Evolutionary conservation across 2,888 invertebrate genomes (phyloP).

Genomic region (Sinhomidia bicolor): DNA sequence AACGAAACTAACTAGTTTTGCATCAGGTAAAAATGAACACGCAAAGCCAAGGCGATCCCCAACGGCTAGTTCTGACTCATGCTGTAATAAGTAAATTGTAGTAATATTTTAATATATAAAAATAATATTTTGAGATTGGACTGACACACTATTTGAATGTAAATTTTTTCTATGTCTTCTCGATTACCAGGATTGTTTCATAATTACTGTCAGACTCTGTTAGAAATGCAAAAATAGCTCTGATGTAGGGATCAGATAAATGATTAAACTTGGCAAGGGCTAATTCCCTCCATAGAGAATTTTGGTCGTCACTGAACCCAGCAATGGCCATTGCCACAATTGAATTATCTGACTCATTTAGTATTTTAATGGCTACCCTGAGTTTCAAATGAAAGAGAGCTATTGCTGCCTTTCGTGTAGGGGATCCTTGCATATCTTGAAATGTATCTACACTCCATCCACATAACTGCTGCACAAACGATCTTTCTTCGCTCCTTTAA

Average conservation of each 20-base stretch:
- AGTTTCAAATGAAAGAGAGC: conserved; percentile 95
- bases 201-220: conserved; percentile 90
- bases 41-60: conserved; percentile 96
- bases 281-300: conserved; percentile 90
- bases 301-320: conserved; percentile 92
- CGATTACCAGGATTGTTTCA: conserved; percentile 87
- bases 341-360: conserved; percentile 84
- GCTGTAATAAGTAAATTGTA: conserved; percentile 84
- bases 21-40: conserved; percentile 91
- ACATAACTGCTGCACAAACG: conserved; percentile 91
- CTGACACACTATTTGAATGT: too few relatives aligned
- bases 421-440: conserved; percentile 85
- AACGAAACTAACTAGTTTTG: conserved; percentile 90
- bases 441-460: conserved; percentile 92
- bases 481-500: conserved; percentile 87
- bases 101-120: neutral
- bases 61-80: conserved; percentile 91
- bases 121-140: conserved; percentile 75
- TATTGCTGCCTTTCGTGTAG: conserved; percentile 93
- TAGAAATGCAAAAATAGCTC: conserved; percentile 95
- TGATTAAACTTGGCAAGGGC: conserved; percentile 88
- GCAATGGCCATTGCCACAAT: conserved; percentile 81
- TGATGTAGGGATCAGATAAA: conserved; percentile 93
- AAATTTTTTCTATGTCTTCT: conserved; percentile 79
- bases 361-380: conserved; percentile 91